Evolutionary conservation across 1,140 invertebrate species (phyloP), one percentile per base, ranked within the genome.

Genomic region (Eciton burchellii): DNA sequence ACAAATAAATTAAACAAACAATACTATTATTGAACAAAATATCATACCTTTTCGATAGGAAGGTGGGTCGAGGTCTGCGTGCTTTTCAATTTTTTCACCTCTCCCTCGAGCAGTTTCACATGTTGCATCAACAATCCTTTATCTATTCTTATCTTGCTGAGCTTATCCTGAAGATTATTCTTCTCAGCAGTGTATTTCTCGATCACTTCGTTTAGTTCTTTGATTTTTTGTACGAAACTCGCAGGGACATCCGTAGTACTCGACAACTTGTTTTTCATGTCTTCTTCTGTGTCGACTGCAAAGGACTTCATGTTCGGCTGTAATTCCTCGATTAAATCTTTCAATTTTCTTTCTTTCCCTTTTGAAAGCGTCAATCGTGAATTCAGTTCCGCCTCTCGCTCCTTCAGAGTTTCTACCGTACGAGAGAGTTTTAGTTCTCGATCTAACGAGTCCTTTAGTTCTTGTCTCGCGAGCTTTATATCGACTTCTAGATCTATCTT

Each of bases 171-270:
- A 9, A 92, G 82, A 43, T 88, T 59, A 9, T 66, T 60, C 79
- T 95, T 95, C 71, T 95, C 95, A n/a, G 91, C 87, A 0, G 92
- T 92, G 57, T 94, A 93, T 87, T 92, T 93, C 47, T 93, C 92
- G 49, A 49, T 14, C 41, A 14, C 54, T 19, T 79, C 52, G 1
- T 21, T 24, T 29, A 45, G 59, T 73, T 93, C 92, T 81, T 94
- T 94, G 77, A 95, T 94, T 81, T 94, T 95, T 16, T 95, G 92
- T 45, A 94, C 73, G 35, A 94, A 93, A 83, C 94, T 92, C 24
- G 93, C 91, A 3, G 95, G 94, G 3, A 93, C 86, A 26, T 89
- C 91, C 21, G 93, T 92, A 2, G 89, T 84, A 0, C 84, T 66
- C 0, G 82, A 49, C 3, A 82, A 49, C 49, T 71, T 74, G 47